A percentile compares a stretch with the other conserved stretches of the same genome.
Evolutionary conservation across 2,888 invertebrate species (phyloP).

Genomic region (Sericinus montela): DNA sequence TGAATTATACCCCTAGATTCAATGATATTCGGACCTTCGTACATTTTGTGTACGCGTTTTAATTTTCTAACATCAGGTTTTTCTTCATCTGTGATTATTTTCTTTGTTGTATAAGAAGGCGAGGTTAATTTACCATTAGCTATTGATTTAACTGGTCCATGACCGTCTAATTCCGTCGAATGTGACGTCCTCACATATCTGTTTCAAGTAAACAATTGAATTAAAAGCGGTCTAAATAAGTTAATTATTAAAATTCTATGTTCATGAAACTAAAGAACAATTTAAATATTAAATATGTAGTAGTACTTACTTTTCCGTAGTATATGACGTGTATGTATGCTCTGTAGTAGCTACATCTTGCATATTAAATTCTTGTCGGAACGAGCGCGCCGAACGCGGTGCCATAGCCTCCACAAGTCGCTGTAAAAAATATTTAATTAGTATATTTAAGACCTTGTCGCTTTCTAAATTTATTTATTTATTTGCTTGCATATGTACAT

Average conservation of each 20-base stretch:
- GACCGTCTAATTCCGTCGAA: slow-evolving; percentile 74
- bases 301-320: slow-evolving; percentile 80
- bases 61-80: slow-evolving; percentile 86
- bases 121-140: slow-evolving; percentile 66
- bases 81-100: slow-evolving; percentile 75
- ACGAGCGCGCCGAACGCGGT: slow-evolving; percentile 85
- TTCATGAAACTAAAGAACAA: neutral
- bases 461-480: too few relatives aligned
- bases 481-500: too few relatives aligned
- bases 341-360: slow-evolving; percentile 83
- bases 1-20: slow-evolving; percentile 91
- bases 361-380: slow-evolving; percentile 90
- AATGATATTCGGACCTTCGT: slow-evolving; percentile 85
- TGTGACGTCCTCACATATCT: slow-evolving; percentile 81
- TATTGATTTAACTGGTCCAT: slow-evolving; percentile 62
- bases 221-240: neutral
- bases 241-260: neutral
- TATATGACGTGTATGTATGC: slow-evolving; percentile 83
- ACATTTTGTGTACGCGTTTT: slow-evolving; percentile 85
- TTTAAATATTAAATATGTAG: neutral
- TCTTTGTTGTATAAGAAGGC: slow-evolving; percentile 74
- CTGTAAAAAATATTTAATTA: slow-evolving; percentile 67
- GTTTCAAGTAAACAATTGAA: slow-evolving; percentile 23
- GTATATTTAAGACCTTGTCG: too few relatives aligned
- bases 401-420: slow-evolving; percentile 84